Conservation (phyloP, 2,888 invertebrate genomes). For the Crematogaster levior region DNA sequence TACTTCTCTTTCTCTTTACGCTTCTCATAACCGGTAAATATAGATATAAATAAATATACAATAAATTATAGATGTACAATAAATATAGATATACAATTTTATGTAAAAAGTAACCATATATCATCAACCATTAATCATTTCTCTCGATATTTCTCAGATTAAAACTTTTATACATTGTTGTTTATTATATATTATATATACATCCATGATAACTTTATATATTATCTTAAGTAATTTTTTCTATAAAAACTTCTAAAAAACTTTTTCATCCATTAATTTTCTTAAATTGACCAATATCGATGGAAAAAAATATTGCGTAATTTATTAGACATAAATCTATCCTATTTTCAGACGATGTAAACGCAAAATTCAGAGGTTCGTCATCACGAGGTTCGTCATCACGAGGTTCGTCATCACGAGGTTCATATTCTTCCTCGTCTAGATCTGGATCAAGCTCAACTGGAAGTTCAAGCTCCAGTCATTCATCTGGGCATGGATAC, state of each 20-base stretch:
- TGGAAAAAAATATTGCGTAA: not conserved
- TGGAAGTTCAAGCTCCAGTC: not conserved
- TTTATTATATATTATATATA: not conserved
- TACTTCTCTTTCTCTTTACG: slow-evolving; percentile 16
- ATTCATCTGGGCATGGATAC: not conserved
- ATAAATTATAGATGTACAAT: too few species aligned
- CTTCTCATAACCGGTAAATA: slow-evolving; percentile 22
- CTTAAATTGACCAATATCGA: not conserved
- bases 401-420: not conserved
- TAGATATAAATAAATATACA: too few species aligned
- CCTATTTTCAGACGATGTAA: slow-evolving; percentile 24
- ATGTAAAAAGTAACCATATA: not conserved
- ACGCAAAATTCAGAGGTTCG: not conserved
- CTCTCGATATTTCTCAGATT: not conserved
- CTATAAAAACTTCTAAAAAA: not conserved
- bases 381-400: not conserved
- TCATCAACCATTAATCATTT: not conserved
- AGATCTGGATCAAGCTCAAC: not conserved
- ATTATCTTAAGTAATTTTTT: not conserved
- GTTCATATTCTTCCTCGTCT: not conserved
- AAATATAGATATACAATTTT: not conserved
- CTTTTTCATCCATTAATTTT: not conserved
- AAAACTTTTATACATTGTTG: not conserved
- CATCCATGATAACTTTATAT: not conserved
- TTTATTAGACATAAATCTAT: not conserved